Evolutionary conservation across 2,797 vertebrate genomes (phyloP), one percentile per base, ranked within the genome.

Genomic region (Cryptoprocta ferox): DNA sequence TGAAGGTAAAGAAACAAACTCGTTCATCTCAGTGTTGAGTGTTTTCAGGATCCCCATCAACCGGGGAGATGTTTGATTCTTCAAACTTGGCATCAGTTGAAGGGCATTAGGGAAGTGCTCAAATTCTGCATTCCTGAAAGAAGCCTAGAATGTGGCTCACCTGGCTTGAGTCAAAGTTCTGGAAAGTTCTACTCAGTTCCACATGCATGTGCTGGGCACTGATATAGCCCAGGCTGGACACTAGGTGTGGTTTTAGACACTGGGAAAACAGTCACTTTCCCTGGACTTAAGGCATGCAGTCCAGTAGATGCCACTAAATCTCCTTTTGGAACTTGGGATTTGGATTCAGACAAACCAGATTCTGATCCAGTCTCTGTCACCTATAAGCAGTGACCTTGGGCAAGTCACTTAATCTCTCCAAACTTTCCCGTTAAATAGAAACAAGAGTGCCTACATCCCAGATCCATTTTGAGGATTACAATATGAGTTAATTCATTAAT

Each of bases 391-490:
- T 42, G 28, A 86, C 35, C 28, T 63, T 92, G 61, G 39, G 35
- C 32, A 95, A 81, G 24, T 70, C 24, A 76, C 70, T 83, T 82
- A 50, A 32, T 85, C 15, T 70, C 37, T 84, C 18, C 61, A 73
- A 90, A 53, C 35, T 71, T 73, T 91, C 48, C 10, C 63, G 71
- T 76, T 73, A 91, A 83, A 73, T 10, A 85, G 42, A 89, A 92
- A 87, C 7, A 82, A 71, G 13, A 89, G 12, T 2, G 32, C 24
- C 42, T 78, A 76, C 1, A 79, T 26, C 14, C 6, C n/a, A 80
- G 53, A 53, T 82, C 92, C 81, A 86, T 76, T 75, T 63, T 80
- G 30, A 97, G 39, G 73, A 81, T 42, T 79, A 75, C 19, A 80
- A 61, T 28, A 63, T 45, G 30, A 87, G 50, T 85, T 75, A 81